A percentile compares a stretch with the other conserved stretches of the same genome.
phyloP scores from a whole-genome alignment of 2,113 vertebrate genomes.

The Athene cunicularia region DNA sequence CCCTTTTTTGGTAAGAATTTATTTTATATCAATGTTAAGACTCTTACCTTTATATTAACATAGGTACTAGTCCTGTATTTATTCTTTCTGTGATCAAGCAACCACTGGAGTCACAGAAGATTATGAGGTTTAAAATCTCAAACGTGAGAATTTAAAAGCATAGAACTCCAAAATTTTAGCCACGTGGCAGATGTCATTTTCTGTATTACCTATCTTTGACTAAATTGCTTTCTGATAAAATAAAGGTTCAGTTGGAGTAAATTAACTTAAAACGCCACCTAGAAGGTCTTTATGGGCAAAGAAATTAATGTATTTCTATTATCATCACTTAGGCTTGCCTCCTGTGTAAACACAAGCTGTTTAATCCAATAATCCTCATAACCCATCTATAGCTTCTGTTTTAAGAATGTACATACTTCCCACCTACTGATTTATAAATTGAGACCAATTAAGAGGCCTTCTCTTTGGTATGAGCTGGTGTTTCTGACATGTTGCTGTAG shows the following conservation, averaged over 20 bases:
- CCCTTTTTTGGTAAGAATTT: not conserved
- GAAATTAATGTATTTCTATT: not conserved
- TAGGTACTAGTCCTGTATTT: not conserved
- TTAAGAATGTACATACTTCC: not conserved
- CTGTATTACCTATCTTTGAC: not conserved
- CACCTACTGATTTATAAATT: not conserved
- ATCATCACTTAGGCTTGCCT: not conserved
- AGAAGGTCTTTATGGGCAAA: not conserved
- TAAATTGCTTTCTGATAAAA: not conserved
- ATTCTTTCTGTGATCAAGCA: not conserved
- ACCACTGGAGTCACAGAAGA: not conserved
- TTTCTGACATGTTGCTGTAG: not conserved
- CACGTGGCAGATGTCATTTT: not conserved
- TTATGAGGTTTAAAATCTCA: not conserved
- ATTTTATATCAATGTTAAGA: not conserved
- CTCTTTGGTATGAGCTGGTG: fast-evolving
- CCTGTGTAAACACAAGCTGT: not conserved
- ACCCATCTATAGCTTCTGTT: not conserved
- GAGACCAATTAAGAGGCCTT: not conserved
- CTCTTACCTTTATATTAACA: not conserved
- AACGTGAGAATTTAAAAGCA: not conserved
- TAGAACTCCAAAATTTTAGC: not conserved
- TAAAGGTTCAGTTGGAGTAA: not conserved
- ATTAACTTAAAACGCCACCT: not conserved
- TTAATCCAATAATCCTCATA: not conserved